Evolutionary conservation across 2,113 vertebrate genomes (phyloP).

Genomic region (Microtus oregoni): DNA sequence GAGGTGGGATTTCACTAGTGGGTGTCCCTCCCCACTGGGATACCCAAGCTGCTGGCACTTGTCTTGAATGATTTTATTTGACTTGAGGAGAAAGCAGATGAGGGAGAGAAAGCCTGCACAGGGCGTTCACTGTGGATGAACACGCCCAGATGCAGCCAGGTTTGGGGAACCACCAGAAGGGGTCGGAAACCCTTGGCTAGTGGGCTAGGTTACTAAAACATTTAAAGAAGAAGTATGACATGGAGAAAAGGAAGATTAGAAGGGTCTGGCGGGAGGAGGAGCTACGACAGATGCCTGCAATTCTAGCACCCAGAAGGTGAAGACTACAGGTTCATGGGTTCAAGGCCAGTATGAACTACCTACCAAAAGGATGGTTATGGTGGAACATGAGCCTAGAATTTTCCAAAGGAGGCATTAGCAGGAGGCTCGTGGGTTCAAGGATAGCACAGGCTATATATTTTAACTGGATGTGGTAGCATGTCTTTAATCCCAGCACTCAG

Average conservation of each 20-base stretch:
- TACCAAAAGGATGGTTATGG: neutral
- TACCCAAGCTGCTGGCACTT: neutral
- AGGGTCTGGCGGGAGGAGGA: neutral
- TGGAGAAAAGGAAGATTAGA: neutral
- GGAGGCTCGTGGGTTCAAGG: neutral
- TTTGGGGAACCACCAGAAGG: neutral
- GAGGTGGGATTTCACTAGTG: neutral
- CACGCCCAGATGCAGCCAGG: neutral
- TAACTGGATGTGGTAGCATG: neutral
- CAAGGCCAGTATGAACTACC: no score
- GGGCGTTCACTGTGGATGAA: neutral
- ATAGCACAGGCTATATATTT: neutral
- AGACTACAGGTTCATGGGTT: neutral
- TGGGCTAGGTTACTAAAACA: neutral
- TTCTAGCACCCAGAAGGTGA: neutral
- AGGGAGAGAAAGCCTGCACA: neutral
- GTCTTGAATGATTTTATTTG: neutral
- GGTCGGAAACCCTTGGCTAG: neutral
- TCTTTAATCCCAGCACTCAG: neutral
- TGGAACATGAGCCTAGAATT: neutral
- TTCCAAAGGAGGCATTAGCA: neutral
- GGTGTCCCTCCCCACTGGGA: accelerated
- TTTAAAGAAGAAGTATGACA: neutral
- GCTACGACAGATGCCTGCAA: accelerated
- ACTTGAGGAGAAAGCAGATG: neutral